These are phyloP conservation scores for Pomacea canaliculata DNA, from an alignment of 2,888 invertebrate genomes.

Conservation along the genomic window DNA sequence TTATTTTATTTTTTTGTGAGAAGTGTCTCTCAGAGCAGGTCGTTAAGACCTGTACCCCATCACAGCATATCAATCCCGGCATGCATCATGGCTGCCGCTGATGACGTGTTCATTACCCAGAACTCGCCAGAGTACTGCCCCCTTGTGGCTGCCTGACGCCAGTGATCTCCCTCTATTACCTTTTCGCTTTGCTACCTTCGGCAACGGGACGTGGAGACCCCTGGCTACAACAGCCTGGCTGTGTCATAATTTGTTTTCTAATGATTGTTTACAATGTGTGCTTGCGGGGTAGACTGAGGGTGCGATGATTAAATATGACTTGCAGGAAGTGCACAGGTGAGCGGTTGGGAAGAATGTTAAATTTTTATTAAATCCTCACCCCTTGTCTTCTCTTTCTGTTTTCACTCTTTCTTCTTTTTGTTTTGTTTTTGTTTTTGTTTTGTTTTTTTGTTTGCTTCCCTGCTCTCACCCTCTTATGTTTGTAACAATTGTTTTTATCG, in stretches of 20 bases:
- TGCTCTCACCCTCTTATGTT: too few species aligned
- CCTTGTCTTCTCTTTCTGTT: too few species aligned
- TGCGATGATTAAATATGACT: too few species aligned
- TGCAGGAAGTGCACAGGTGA: too few species aligned
- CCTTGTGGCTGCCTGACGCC: conserved; percentile 18
- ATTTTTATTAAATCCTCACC: too few species aligned
- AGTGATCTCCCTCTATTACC: conserved; percentile 13
- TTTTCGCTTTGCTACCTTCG: conserved; percentile 2
- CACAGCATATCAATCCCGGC: neutral
- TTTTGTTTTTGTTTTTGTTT: too few species aligned
- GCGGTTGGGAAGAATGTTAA: too few species aligned
- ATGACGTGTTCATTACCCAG: conserved; percentile 6
- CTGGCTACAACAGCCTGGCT: neutral
- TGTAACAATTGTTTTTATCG: too few species aligned
- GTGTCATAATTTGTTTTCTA: neutral
- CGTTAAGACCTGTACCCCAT: neutral
- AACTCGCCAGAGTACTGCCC: conserved; percentile 20
- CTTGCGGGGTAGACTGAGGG: too few species aligned
- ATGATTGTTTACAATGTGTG: neutral
- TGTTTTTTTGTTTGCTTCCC: too few species aligned
- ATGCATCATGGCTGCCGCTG: neutral
- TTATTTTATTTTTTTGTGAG: neutral
- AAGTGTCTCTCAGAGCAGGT: neutral
- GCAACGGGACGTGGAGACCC: neutral
- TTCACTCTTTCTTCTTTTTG: too few species aligned